Percentiles rank a stretch among this genome's conserved stretches.
Evolutionary conservation across 2,797 vertebrate genomes (phyloP).

Genomic region (Sebastes hopkinsi): DNA sequence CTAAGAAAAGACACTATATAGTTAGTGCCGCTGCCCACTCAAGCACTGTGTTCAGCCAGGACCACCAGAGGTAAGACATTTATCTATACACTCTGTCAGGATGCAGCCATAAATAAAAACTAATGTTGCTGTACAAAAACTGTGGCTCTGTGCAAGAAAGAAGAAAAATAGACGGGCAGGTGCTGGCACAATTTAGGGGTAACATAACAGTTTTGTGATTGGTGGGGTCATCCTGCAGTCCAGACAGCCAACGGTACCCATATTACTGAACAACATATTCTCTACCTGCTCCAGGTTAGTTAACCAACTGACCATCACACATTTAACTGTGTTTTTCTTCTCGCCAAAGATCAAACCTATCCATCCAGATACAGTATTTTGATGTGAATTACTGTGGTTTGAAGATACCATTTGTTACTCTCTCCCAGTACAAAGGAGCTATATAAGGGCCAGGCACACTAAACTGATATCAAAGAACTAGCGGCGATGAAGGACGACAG

Average conservation of each 20-base stretch:
- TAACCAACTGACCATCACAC: neutral
- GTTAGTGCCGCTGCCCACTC: neutral
- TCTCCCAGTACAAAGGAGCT: too few relatives aligned
- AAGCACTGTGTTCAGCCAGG: neutral
- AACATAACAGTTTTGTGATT: neutral
- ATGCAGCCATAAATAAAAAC: neutral
- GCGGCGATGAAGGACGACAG: too few relatives aligned
- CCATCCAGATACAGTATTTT: neutral
- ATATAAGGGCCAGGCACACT: too few relatives aligned
- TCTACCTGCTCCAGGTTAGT: neutral
- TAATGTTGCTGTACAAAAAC: neutral
- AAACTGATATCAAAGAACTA: too few relatives aligned
- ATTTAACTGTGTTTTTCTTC: neutral
- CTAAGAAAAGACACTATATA: neutral
- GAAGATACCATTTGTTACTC: fast-evolving
- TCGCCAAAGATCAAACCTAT: neutral
- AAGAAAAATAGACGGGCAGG: neutral
- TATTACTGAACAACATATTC: neutral
- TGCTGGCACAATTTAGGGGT: neutral
- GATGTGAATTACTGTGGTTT: neutral
- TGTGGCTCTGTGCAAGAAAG: neutral
- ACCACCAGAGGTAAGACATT: neutral
- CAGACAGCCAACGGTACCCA: neutral
- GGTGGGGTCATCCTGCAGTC: neutral
- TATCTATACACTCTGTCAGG: neutral